Evolutionary conservation across 2,888 invertebrate genomes (phyloP).

Genomic region (Trissolcus japonicus): DNA sequence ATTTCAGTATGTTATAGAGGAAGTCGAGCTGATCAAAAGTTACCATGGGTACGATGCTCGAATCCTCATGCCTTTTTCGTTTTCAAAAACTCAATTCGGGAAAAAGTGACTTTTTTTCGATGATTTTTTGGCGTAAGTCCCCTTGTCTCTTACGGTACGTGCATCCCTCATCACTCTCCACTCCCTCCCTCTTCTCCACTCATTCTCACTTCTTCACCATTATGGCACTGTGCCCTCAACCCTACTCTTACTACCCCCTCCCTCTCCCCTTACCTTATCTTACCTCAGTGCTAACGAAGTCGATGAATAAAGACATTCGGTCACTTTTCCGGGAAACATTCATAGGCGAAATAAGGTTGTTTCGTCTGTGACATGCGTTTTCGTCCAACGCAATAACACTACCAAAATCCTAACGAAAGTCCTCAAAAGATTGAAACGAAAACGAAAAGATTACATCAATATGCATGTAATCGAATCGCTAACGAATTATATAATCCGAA

Average conservation of each 20-base stretch:
- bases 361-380: conserved; percentile 10
- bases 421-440: too few relatives aligned
- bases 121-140: conserved; percentile 1
- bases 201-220: not conserved
- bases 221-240: not conserved
- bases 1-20: conserved; percentile 5
- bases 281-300: not conserved
- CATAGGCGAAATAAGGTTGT: conserved; percentile 2
- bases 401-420: not conserved
- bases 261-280: not conserved
- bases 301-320: conserved; percentile 4
- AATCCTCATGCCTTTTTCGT: conserved; percentile 1
- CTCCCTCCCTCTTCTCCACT: not conserved
- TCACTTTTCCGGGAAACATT: conserved; percentile 11
- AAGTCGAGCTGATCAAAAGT: conserved; percentile 16
- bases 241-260: conserved; percentile 1
- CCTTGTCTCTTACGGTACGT: not conserved
- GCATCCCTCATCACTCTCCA: not conserved
- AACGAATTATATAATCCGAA: too few relatives aligned
- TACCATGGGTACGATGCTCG: not conserved
- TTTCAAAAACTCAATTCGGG: conserved; percentile 3
- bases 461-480: too few relatives aligned
- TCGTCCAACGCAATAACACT: conserved; percentile 5
- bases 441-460: too few relatives aligned
- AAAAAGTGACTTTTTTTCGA: conserved; percentile 1